phyloP scores from a whole-genome alignment of 1,140 invertebrate species.

The Samia ricini region DNA sequence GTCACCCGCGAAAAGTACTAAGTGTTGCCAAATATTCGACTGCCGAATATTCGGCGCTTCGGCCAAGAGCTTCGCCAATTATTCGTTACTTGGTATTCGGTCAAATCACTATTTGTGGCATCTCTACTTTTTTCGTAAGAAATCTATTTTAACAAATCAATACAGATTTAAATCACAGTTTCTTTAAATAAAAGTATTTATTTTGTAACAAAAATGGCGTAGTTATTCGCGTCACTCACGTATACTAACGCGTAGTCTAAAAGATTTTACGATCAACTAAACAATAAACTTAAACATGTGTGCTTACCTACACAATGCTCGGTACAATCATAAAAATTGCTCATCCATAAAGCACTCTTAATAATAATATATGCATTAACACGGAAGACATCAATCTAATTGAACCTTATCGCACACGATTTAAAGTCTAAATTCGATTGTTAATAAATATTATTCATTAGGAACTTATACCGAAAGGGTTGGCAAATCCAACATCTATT shows the following conservation, averaged over 20 bases:
- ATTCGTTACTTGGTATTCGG: too few species aligned
- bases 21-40: too few species aligned
- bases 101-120: too few species aligned
- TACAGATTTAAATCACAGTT: not conserved
- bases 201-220: not conserved
- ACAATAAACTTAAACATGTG: constrained; percentile 51
- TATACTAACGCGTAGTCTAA: constrained; percentile 19
- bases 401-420: constrained; percentile 21
- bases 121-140: too few species aligned
- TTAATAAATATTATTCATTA: constrained; percentile 52
- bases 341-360: constrained; percentile 68
- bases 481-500: constrained; percentile 73
- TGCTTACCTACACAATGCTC: constrained; percentile 37
- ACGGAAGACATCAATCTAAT: constrained; percentile 10
- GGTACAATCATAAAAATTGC: constrained; percentile 71
- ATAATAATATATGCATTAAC: constrained; percentile 65
- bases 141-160: not conserved
- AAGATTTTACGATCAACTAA: constrained; percentile 59
- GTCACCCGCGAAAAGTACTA: too few species aligned
- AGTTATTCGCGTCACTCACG: not conserved
- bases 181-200: not conserved
- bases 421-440: constrained; percentile 32
- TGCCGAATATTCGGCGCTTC: too few species aligned
- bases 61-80: too few species aligned
- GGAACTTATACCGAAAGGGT: constrained; percentile 70